Conservation (phyloP, 2,797 vertebrate genomes). For the Artibeus jamaicensis region DNA sequence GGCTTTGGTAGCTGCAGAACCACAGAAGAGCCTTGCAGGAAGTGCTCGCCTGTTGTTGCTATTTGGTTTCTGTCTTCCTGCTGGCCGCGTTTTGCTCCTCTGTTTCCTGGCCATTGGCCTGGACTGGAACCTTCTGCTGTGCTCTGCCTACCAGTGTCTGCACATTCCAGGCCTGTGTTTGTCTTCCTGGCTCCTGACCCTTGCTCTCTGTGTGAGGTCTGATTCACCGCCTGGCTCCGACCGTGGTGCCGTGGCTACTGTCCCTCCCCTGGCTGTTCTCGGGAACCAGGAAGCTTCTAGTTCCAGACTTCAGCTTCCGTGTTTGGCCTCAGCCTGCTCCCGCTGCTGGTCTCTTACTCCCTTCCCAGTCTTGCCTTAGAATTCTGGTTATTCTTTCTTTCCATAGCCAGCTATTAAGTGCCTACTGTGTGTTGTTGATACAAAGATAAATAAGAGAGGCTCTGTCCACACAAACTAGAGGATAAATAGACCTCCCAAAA, state of each 20-base stretch:
- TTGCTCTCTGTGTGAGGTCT: not conserved
- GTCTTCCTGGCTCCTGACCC: not conserved
- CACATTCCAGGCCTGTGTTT: constrained; percentile 24
- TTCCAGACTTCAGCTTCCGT: not conserved
- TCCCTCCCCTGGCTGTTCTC: not conserved
- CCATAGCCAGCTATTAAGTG: not conserved
- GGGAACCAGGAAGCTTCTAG: not conserved
- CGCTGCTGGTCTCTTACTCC: not conserved
- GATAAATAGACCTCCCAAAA: not conserved
- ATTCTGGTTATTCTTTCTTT: constrained; percentile 11
- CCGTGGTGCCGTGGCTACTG: not conserved
- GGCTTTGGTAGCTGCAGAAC: not conserved
- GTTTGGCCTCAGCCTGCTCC: not conserved
- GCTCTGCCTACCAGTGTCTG: not conserved
- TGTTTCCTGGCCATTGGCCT: constrained; percentile 6
- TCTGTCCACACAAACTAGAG: not conserved
- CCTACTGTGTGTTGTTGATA: not conserved
- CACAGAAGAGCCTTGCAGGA: not conserved
- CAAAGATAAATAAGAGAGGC: not conserved
- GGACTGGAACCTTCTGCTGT: not conserved
- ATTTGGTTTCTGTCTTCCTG: constrained; percentile 17
- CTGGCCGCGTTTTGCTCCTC: not conserved
- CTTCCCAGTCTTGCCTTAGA: not conserved
- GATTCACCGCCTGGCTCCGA: not conserved
- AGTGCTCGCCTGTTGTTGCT: not conserved